phyloP scores from a whole-genome alignment of 2,888 invertebrate species.

The Yponomeuta malinellus region DNA sequence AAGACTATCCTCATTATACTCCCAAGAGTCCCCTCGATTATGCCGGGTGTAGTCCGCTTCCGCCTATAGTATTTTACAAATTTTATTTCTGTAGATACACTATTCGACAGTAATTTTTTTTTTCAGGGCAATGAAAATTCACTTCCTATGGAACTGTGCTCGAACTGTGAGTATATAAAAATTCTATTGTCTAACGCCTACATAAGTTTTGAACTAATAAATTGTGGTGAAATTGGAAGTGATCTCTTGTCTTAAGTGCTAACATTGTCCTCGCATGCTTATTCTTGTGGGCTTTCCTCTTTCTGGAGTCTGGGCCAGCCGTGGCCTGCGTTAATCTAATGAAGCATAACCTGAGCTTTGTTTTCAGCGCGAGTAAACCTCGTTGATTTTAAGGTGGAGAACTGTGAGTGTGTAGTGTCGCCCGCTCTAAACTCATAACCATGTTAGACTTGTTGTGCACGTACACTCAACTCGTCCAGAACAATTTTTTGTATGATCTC shows the following conservation, averaged over 20 bases:
- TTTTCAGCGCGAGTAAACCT: slow-evolving; percentile 77
- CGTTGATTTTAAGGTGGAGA: slow-evolving; percentile 78
- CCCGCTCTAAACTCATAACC: slow-evolving; percentile 38
- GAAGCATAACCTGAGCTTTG: slow-evolving; percentile 67
- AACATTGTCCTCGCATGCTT: slow-evolving; percentile 13
- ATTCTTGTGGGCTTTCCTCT: slow-evolving; percentile 1
- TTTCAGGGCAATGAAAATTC: slow-evolving; percentile 97
- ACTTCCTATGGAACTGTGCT: slow-evolving; percentile 97
- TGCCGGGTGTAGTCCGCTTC: no score
- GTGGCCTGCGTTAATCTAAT: background rate
- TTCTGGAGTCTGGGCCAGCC: background rate
- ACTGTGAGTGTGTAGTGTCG: slow-evolving; percentile 76
- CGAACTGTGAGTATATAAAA: slow-evolving; percentile 87
- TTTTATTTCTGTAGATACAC: no score
- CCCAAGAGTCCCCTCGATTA: background rate
- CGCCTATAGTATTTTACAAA: no score
- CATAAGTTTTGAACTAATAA: background rate
- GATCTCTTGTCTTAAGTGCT: slow-evolving; percentile 8
- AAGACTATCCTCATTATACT: background rate
- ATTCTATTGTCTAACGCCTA: background rate
- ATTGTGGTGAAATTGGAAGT: slow-evolving; percentile 4
- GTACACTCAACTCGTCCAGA: slow-evolving; percentile 50
- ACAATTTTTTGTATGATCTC: slow-evolving; percentile 40
- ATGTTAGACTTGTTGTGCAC: slow-evolving; percentile 64
- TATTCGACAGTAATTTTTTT: slow-evolving; percentile 22